Evolutionary conservation across 1,140 invertebrate genomes (phyloP).

Genomic region (Augochlora pura): DNA sequence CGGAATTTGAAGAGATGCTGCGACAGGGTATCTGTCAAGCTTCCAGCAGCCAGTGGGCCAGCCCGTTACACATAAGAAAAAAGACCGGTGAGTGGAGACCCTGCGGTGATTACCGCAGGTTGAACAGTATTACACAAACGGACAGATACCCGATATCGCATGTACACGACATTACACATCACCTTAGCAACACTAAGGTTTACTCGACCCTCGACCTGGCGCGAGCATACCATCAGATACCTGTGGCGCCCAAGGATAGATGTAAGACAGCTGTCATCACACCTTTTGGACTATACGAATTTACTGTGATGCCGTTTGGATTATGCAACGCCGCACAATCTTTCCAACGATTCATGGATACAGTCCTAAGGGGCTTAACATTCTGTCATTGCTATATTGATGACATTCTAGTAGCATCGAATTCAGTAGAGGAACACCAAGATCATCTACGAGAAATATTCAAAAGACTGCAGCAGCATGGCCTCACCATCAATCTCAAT

Average conservation of each 20-base stretch:
- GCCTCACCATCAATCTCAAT: conserved; percentile 53
- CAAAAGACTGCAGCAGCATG: conserved; percentile 38
- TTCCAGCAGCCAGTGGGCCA: background rate
- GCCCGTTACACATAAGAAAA: conserved; percentile 38
- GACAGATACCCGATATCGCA: conserved; percentile 75
- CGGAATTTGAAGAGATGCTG: background rate
- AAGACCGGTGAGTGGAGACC: conserved; percentile 54
- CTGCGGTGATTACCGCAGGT: conserved; percentile 62
- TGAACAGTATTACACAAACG: conserved; percentile 63
- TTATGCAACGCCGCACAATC: conserved; percentile 73
- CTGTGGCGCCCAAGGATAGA: background rate
- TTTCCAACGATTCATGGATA: conserved; percentile 60
- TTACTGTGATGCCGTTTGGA: background rate
- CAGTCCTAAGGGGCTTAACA: conserved; percentile 53
- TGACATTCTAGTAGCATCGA: conserved; percentile 55
- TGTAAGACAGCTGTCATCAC: conserved; percentile 65
- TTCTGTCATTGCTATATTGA: conserved; percentile 54
- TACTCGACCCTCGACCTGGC: background rate
- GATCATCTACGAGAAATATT: conserved; percentile 41
- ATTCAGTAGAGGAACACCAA: conserved; percentile 39
- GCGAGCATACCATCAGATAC: background rate
- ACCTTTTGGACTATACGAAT: conserved; percentile 11
- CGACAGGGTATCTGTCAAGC: background rate
- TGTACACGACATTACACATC: conserved; percentile 35
- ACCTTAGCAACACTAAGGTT: background rate